Evolutionary conservation across 2,888 invertebrate species (phyloP), one percentile per base, ranked within the genome.

Genomic region (Archips xylosteana): DNA sequence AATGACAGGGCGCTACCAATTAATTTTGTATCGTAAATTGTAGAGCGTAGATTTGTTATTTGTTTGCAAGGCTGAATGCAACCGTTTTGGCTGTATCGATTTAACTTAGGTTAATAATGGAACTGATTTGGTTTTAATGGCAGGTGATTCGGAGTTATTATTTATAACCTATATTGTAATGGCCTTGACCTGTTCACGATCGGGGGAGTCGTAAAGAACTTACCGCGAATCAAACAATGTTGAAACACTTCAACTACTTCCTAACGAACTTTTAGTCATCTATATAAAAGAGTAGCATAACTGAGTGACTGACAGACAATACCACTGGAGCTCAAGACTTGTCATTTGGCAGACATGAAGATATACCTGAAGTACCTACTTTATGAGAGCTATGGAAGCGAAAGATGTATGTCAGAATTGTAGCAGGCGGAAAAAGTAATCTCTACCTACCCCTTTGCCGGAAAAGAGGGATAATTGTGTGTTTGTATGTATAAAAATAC

Each of bases 111-210:
- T 76, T 82, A 85, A 81, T 80, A 79, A 84, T 82, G 80, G 83
- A 73, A 82, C 81, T 88, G 86, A 91, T 92, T 90, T 84, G 85
- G 85, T 87, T 89, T 87, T 89, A 91, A 90, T 89, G 87, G 86
- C 39, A 81, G 78, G 76, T 74, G 75, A 51, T 76, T 78, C 74
- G 77, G 73, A 77, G 81, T 83, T 82, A 78, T 80, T 82, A 84
- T 87, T 86, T 86, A 82, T 88, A 89, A 88, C 88, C 89, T 85
- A 88, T 83, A 86, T 90, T 83, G 4, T 78, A 63, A 63, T 70
- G 71, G 79, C 90, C 91, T 89, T 91, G 91, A 83, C 88, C 89
- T 75, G 81, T 47, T 66, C 54, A 15, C 23, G 36, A 32, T 59
- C 6, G 39, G 15, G 42, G 15, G 23, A 63, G 32, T 32, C 49